A percentile compares a stretch with the other conserved stretches of the same genome.
Conservation (phyloP, 2,888 invertebrate genomes). For the Steinernema scapterisci region DNA sequence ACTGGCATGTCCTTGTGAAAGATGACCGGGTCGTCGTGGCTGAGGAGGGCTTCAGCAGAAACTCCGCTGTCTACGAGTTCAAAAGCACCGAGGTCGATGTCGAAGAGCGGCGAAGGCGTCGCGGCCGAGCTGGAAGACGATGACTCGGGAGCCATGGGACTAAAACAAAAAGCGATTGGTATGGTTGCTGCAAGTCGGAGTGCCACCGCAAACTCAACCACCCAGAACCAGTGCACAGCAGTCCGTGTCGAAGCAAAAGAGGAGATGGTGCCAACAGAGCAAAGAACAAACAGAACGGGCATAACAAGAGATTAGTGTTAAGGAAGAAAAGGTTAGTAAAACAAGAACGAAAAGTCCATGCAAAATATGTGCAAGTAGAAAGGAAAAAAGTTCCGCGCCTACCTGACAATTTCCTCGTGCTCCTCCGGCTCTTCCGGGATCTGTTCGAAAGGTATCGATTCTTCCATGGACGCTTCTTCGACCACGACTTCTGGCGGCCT, state of each 20-base stretch:
- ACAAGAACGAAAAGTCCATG: neutral
- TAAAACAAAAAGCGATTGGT: conserved; percentile 31
- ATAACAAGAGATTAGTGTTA: neutral
- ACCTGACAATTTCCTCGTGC: conserved; percentile 24
- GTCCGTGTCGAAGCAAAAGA: conserved; percentile 9
- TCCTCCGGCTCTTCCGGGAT: conserved; percentile 20
- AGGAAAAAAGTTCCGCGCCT: neutral
- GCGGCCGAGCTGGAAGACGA: conserved; percentile 50
- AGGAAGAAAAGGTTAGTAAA: conserved; percentile 14
- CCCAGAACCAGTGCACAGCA: conserved; percentile 1
- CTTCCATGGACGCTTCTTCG: conserved; percentile 24
- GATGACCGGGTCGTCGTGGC: conserved; percentile 63
- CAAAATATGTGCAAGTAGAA: conserved; percentile 1
- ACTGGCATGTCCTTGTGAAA: conserved; percentile 64
- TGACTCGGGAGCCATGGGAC: conserved; percentile 44
- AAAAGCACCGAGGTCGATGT: conserved; percentile 65
- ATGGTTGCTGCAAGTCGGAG: neutral
- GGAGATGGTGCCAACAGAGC: neutral
- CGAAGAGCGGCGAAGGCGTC: conserved; percentile 53
- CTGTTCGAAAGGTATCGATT: conserved; percentile 28
- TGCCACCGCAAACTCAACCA: conserved; percentile 29
- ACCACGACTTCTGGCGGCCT: conserved; percentile 20
- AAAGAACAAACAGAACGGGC: conserved; percentile 3
- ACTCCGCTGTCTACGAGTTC: conserved; percentile 64
- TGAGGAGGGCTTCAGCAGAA: conserved; percentile 60